Conservation (phyloP, 2,797 vertebrate genomes). For the Macroramphosus scolopax region DNA sequence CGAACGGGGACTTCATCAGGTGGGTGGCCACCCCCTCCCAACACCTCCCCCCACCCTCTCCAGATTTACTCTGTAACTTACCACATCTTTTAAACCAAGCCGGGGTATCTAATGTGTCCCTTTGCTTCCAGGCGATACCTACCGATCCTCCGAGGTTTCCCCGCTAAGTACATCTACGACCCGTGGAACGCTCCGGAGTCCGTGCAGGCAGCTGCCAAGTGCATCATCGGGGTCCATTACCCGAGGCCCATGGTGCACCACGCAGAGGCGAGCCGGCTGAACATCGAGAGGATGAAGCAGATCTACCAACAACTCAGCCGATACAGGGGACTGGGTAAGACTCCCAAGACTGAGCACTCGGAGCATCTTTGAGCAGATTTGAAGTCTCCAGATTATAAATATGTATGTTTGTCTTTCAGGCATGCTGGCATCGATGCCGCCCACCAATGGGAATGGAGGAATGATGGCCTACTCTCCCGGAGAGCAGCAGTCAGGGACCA, state of each 20-base stretch:
- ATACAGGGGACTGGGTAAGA: slow-evolving; percentile 78
- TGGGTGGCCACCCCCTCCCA: slow-evolving; percentile 57
- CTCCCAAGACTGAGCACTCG: not conserved
- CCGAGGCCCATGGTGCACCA: slow-evolving; percentile 83
- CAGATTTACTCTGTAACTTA: not conserved
- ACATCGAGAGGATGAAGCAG: slow-evolving; percentile 84
- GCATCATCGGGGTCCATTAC: slow-evolving; percentile 78
- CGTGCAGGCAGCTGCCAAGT: slow-evolving; percentile 75
- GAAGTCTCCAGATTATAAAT: too few relatives aligned
- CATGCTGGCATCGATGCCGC: slow-evolving; percentile 78
- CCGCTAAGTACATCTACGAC: slow-evolving; percentile 81
- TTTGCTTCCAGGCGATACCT: slow-evolving; percentile 80
- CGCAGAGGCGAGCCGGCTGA: slow-evolving; percentile 78
- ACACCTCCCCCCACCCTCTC: too few relatives aligned
- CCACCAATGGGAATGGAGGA: slow-evolving; percentile 74
- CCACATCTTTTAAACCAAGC: slow-evolving; percentile 20
- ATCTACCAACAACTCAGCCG: slow-evolving; percentile 83
- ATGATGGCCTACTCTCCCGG: slow-evolving; percentile 76
- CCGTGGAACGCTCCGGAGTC: slow-evolving; percentile 80
- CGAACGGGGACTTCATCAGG: slow-evolving; percentile 85
- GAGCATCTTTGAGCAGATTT: too few relatives aligned
- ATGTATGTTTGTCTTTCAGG: slow-evolving; percentile 46
- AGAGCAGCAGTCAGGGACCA: slow-evolving; percentile 75
- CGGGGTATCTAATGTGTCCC: slow-evolving; percentile 62
- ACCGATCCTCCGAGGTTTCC: slow-evolving; percentile 80